Evolutionary conservation across 1,140 invertebrate genomes (phyloP), one percentile per base, ranked within the genome.

Genomic region (Amphibalanus amphitrite): DNA sequence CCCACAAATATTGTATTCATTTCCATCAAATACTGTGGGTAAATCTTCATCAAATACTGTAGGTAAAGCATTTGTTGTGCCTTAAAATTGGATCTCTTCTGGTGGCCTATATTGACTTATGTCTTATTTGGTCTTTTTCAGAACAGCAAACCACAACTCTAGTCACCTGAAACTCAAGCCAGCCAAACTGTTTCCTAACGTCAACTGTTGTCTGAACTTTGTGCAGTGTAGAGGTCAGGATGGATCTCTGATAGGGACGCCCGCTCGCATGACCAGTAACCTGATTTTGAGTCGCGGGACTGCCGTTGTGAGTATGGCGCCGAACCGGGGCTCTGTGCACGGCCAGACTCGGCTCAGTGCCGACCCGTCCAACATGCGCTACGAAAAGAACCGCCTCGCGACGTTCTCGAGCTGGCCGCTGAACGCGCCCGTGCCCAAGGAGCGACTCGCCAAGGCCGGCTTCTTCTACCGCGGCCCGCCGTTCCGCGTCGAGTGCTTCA

Each of bases 371-470:
- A 74, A 72, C 67, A 65, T 75, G 28, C 67, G 74, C 29, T 75
- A 73, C 30, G 74, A 75, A 67, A 73, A 73, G 71, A 73, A 72
- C 28, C 68, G 74, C 6, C 71, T 77, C 38, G 69, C 74, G 69
- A 75, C 76, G 28, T 77, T 77, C 71, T 72, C 74, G 1, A 73
- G 72, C 15, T 77, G 76, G 76, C 76, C 76, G 20, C 29, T 28
- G 40, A 74, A 73, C 47, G 73, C 72, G 25, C 72, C 71, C 6
- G 75, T 75, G 1, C 38, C 68, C 68, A 33, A 69, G 15, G 69
- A 71, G 6, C 29, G 40, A 25, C 28, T 75, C 28, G 65, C 65
- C 0, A 67, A 72, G 26, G 74, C 71, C 17, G 73, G 73, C n/a
- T 74, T 74, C 33, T 73, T 70, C 28, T 73, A 33, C 67, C 29